phyloP scores from a whole-genome alignment of 2,888 invertebrate species.

The Carabus problematicus region DNA sequence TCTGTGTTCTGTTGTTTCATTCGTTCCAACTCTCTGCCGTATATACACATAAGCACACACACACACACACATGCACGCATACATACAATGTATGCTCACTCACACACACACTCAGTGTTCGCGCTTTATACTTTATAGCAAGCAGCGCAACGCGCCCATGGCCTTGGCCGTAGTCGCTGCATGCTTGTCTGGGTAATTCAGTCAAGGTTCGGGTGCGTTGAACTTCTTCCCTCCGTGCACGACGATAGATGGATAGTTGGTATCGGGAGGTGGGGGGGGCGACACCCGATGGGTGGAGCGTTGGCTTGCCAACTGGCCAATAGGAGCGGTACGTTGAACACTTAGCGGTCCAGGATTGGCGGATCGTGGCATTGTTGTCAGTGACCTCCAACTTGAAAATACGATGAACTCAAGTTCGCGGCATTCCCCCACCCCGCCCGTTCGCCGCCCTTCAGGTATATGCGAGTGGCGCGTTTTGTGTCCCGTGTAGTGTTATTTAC shows the following conservation, averaged over 20 bases:
- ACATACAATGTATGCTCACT: neutral
- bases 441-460: constrained; percentile 38
- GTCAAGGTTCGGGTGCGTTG: constrained; percentile 87
- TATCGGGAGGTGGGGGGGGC: constrained; percentile 49
- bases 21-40: no score
- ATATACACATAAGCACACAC: neutral
- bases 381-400: constrained; percentile 85
- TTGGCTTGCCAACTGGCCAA: constrained; percentile 57
- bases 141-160: constrained; percentile 62
- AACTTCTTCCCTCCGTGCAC: constrained; percentile 63
- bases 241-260: no score
- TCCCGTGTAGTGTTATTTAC: constrained; percentile 54
- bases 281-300: constrained; percentile 52
- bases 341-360: constrained; percentile 64
- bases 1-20: no score
- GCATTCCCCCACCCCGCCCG: constrained; percentile 61
- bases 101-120: constrained; percentile 41
- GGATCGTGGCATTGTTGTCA: constrained; percentile 68
- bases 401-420: constrained; percentile 73
- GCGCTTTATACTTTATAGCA: constrained; percentile 53
- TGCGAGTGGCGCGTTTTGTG: constrained; percentile 35
- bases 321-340: constrained; percentile 58
- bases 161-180: constrained; percentile 69
- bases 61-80: neutral
- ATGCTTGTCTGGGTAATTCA: constrained; percentile 73